Base-by-base conservation (phyloP, 2,797 vertebrate genomes). In the Dendrocincla tyrannina region DNA sequence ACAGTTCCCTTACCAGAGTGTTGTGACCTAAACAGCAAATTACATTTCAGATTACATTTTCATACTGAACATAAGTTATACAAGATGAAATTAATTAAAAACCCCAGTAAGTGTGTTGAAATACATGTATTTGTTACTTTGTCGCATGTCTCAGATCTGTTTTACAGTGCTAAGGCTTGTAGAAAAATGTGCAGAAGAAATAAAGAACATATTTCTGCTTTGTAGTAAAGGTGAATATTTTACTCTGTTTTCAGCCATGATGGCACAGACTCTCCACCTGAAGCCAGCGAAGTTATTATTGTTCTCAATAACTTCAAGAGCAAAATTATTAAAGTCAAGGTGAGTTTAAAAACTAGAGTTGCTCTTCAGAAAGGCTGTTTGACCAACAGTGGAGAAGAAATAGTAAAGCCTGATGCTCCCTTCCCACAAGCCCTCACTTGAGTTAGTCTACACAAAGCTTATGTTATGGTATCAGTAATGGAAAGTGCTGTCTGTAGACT, bases 281-380 rank as follows among this genome's bases (percentile, higher is more conserved):
- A 99, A 88, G 98, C 98, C 1, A 98, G 98, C 5, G 99, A 99
- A 78, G 98, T 99, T 50, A 97, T 99, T 11, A 98, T 99, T 7
- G 98, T 99, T 91, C 98, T 99, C 95, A 99, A 98, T 97, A 99
- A 98, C 97, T 99, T 99, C 97, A 99, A 99, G 97, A 99, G 98
- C 98, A 98, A 99, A 97, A 99, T 99, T 96, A 99, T 99, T 97
- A 99, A 99, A 99, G 99, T 99, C 90, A 99, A 99, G 98, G 99
- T 99, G 67, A 96, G 94, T 95, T 86, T 44, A 37, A 63, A 81
- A 88, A 35, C 16, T 44, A 20, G 28, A 49, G 24, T 6, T 82
- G 25, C 42, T 87, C 59, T 85, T 79, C 23, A 62, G 75, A 60
- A 72, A 55, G 25, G 6, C 17, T 42, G 7, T 76, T 60, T 49